These are phyloP conservation scores for Heterochromis multidens DNA, from an alignment of 2,113 vertebrate genomes.

Conservation along the genomic window DNA sequence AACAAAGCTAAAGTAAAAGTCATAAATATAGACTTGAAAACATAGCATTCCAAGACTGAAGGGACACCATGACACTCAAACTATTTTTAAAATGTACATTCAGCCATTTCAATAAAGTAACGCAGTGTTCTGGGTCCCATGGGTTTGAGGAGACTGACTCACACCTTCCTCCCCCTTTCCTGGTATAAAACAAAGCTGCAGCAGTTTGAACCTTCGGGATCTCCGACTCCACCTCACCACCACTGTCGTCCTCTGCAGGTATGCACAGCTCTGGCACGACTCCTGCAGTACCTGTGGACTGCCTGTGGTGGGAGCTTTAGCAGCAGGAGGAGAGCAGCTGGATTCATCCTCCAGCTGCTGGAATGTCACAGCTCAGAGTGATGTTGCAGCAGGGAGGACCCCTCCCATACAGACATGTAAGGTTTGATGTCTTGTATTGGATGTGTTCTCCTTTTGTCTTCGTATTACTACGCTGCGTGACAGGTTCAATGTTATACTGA, in stretches of 20 bases:
- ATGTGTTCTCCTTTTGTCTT: background rate
- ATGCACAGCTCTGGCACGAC: background rate
- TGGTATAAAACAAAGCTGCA: background rate
- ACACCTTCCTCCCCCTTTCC: background rate
- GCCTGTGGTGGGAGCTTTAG: slow-evolving; percentile 27
- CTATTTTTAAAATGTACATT: slow-evolving; percentile 6
- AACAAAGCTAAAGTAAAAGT: background rate
- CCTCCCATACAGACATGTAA: background rate
- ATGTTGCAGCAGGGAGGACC: slow-evolving; percentile 13
- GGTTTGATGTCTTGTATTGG: background rate
- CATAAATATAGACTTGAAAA: background rate
- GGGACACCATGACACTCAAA: background rate
- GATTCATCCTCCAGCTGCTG: slow-evolving; percentile 40
- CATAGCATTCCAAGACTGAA: background rate
- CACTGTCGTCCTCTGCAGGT: background rate
- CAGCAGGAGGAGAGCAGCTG: slow-evolving; percentile 16
- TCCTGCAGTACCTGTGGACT: slow-evolving; percentile 5
- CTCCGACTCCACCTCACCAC: background rate
- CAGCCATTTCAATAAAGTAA: slow-evolving; percentile 4
- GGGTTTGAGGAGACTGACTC: slow-evolving; percentile 17
- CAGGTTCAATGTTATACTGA: background rate
- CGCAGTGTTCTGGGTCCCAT: background rate
- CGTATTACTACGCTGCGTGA: background rate
- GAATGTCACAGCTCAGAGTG: slow-evolving; percentile 21
- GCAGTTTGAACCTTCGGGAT: background rate